Conservation (phyloP, 2,113 vertebrate genomes). For the Capreolus pygargus region DNA sequence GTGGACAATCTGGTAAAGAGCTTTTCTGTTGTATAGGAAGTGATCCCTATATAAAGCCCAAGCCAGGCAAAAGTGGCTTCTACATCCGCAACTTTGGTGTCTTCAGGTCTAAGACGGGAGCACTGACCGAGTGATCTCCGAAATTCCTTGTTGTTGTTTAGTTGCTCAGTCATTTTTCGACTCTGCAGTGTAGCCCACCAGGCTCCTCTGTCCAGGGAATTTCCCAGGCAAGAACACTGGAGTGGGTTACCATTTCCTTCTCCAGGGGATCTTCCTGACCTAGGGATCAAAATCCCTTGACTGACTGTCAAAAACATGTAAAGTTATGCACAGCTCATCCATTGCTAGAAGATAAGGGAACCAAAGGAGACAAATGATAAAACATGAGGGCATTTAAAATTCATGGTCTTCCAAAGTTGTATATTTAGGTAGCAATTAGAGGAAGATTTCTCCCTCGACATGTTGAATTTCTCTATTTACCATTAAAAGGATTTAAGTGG, state of each 20-base stretch:
- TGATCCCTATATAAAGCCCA: not conserved
- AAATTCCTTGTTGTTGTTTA: not conserved
- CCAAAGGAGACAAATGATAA: not conserved
- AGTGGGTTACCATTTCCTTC: not conserved
- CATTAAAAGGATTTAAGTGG: not conserved
- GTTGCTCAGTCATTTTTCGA: not conserved
- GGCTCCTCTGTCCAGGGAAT: not conserved
- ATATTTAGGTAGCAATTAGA: not conserved
- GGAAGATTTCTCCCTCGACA: not conserved
- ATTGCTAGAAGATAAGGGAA: not conserved
- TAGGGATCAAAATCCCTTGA: not conserved
- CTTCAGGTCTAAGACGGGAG: not conserved
- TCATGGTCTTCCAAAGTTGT: not conserved
- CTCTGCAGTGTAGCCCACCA: not conserved
- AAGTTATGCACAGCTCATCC: not conserved
- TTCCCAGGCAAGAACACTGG: not conserved
- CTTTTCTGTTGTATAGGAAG: not conserved
- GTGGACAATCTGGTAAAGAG: too few species aligned
- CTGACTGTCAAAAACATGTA: not conserved
- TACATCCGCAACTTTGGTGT: not conserved
- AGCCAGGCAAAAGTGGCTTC: too few species aligned
- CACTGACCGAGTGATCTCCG: not conserved
- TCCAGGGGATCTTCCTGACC: not conserved
- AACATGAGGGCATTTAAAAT: not conserved
- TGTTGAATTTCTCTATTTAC: not conserved